phyloP scores from a whole-genome alignment of 2,797 vertebrate species.

The Ctenochaetus hawaiiensis region DNA sequence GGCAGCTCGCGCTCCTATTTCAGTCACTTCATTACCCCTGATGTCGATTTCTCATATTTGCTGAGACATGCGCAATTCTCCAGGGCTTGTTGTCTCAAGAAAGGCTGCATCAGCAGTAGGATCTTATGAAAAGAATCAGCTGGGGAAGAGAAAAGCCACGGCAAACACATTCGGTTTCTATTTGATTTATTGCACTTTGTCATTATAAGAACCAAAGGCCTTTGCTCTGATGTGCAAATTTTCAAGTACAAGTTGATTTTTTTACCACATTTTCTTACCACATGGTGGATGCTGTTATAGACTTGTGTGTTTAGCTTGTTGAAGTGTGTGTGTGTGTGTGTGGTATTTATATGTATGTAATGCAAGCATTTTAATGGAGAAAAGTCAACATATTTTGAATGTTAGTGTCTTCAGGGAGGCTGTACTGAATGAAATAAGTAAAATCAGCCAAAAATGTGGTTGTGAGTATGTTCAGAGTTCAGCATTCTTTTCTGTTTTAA shows the following conservation, averaged over 20 bases:
- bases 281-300: conserved; percentile 49
- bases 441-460: conserved; percentile 20
- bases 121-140: conserved; percentile 54
- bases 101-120: conserved; percentile 75
- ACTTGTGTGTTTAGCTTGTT: conserved; percentile 61
- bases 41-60: conserved; percentile 79
- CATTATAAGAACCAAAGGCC: conserved; percentile 78
- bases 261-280: conserved; percentile 57
- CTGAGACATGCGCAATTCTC: conserved; percentile 77
- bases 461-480: conserved; percentile 20
- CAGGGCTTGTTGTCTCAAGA: conserved; percentile 75
- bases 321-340: conserved; percentile 11
- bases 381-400: conserved; percentile 57
- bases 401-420: conserved; percentile 61
- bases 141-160: conserved; percentile 58
- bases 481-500: conserved; percentile 2
- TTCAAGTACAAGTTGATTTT: conserved; percentile 68
- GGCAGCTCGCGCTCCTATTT: conserved; percentile 60
- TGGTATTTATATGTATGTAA: conserved; percentile 45
- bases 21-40: conserved; percentile 80
- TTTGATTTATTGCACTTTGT: conserved; percentile 80
- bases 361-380: conserved; percentile 59
- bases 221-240: conserved; percentile 71
- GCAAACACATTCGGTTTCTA: conserved; percentile 64
- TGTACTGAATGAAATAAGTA: conserved; percentile 24